Evolutionary conservation across 1,140 invertebrate genomes (phyloP).

Genomic region (Globodera rostochiensis): DNA sequence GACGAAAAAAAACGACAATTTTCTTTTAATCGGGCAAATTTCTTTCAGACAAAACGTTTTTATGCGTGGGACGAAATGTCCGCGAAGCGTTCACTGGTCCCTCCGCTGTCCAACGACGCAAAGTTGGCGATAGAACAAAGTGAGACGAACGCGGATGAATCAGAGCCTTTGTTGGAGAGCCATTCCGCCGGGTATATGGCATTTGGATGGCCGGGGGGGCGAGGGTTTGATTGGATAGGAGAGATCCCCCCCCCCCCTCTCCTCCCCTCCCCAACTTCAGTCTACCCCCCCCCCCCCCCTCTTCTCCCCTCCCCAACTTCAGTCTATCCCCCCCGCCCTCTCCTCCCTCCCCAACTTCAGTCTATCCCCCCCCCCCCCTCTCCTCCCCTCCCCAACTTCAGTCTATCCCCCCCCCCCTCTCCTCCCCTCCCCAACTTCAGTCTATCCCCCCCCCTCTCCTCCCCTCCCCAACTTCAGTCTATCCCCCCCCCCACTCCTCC

Average conservation of each 20-base stretch:
- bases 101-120: background rate
- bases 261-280: no score
- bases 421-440: no score
- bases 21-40: background rate
- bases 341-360: no score
- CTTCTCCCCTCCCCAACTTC: background rate
- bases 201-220: background rate
- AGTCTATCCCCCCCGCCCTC: background rate
- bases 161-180: background rate
- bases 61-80: conserved; percentile 32
- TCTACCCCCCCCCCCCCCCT: background rate
- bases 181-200: background rate
- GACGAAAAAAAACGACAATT: background rate
- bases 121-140: background rate
- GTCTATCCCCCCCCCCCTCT: no score
- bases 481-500: no score
- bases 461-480: no score
- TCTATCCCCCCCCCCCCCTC: no score
- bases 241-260: background rate
- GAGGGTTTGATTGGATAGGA: background rate
- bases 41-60: conserved; percentile 16
- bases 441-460: no score
- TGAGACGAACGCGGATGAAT: background rate
- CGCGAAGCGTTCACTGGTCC: conserved; percentile 24
- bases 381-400: no score